Evolutionary conservation across 2,888 invertebrate species (phyloP), one percentile per base, ranked within the genome.

Genomic region (Microctonus aethiopoides): DNA sequence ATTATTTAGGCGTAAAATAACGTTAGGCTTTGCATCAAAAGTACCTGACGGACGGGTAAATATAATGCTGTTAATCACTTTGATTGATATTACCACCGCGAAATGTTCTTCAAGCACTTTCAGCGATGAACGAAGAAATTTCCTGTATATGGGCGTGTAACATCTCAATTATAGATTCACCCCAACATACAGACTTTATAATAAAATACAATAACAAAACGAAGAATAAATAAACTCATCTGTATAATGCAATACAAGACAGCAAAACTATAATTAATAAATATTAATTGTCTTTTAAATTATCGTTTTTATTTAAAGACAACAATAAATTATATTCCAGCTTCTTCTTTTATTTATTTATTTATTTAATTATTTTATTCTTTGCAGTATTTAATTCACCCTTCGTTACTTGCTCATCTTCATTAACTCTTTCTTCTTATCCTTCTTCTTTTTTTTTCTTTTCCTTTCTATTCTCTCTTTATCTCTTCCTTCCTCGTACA

Each of bases 41-140:
- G 36, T 29, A 39, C 64, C 70, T 57, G 56, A 60, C 63, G 66
- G 57, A 64, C 36, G 56, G 32, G 29, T 46, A 16, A 16, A 46
- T 20, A 20, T 7, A 16, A 46, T 46, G 16, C 46, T 7, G 16
- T 46, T 5, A 46, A 46, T n/a, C 46, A 9, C 46, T 2, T 7
- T 4, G 6, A n/a, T n/a, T 46, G 4, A 16, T 20, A 46, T n/a
- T 16, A n/a, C 16, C 29, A 5, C 20, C n/a, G 16, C 9, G 0
- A 16, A 46, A n/a, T 46, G n/a, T 16, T 46, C 46, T 46, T 46
- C 56, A 65, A 56, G 65, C 56, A 56, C 39, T 65, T 56, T 16
- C 56, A 36, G 56, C 36, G 36, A 22, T 65, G 24, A 56, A 56
- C 22, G 22, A 1, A 10, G 32, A 65, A 7, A 39, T 9, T 46